phyloP scores from a whole-genome alignment of 92 coral and sea anemone genomes.

The Porites divaricata region DNA sequence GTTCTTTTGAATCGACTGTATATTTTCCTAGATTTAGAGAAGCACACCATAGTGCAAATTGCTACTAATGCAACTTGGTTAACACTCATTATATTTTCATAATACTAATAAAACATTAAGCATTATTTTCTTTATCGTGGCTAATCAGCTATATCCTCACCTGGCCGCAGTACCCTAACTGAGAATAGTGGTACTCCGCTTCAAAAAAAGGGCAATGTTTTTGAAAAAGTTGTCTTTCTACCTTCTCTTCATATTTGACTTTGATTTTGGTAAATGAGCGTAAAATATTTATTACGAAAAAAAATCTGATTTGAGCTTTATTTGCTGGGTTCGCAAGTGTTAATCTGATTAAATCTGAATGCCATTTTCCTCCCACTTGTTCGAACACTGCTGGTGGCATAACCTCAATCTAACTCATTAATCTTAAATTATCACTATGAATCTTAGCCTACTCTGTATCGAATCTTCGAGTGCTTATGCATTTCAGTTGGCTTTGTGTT shows the following conservation, averaged over 20 bases:
- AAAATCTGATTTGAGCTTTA: background rate
- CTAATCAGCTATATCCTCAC: background rate
- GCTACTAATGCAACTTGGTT: background rate
- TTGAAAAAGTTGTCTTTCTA: background rate
- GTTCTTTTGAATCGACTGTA: no score
- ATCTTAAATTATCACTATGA: slow-evolving; percentile 13
- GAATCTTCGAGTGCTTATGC: background rate
- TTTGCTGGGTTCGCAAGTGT: background rate
- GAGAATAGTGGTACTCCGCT: no score
- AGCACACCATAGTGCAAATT: background rate
- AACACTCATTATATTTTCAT: background rate
- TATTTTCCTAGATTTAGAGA: no score
- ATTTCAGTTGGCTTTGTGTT: background rate
- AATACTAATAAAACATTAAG: background rate
- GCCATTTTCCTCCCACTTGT: background rate
- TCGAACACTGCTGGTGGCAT: slow-evolving; percentile 1
- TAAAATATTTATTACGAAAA: background rate
- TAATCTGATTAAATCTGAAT: background rate
- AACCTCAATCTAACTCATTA: slow-evolving; percentile 8
- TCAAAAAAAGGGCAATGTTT: background rate
- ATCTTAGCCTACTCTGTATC: background rate
- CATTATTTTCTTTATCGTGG: background rate
- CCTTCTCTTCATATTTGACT: background rate
- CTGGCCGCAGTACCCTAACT: background rate
- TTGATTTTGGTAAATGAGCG: background rate